Base-by-base conservation (phyloP, 1,140 invertebrate species). In the Drosophila simulans region DNA sequence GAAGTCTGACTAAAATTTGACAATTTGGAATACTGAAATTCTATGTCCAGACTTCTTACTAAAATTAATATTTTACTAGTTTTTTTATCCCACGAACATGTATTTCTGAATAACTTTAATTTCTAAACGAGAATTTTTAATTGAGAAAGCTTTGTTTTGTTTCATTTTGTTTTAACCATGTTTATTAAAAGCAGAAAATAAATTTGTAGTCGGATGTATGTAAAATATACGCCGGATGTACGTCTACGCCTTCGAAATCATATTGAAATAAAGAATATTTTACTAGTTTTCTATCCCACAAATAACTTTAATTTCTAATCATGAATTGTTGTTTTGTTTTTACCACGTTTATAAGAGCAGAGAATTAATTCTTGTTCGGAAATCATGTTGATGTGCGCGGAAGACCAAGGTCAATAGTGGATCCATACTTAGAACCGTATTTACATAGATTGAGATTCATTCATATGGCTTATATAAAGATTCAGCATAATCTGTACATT, bases 351-450 rank as follows among this genome's bases (percentile, higher is more conserved):
- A 13, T 0, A 0, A 1, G 37, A 39, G 4, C 37, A 13, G 37
- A 39, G 4, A 5, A 39, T 13, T 13, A 39, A 11, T 39, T 39
- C 37, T 13, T 39, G 37, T 12, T 39, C 8, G 31, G 31, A 20
- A 35, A n/a, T 12, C 15, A 34, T 12, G 11, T 52, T 20, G 13
- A 10, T 49, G 48, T 2, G 35, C 35, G 15, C 13, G 34, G 58
- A 62, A 63, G 59, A 34, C 60, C 60, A 64, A 64, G 60, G 60
- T 22, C 27, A n/a, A 43, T 58, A 54, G 25, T 43, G 56, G 53
- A 15, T 59, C 17, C 37, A 42, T 15, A 25, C n/a, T 49, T 51
- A 43, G 35, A 53, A 17, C 22, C 15, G 39, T 56, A 56, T 43
- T 31, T 56, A 43, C 27, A n/a, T 59, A 25, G 39, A 43, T 17